Conservation (phyloP, 1,140 invertebrate species). For the Trissolcus basalis region DNA sequence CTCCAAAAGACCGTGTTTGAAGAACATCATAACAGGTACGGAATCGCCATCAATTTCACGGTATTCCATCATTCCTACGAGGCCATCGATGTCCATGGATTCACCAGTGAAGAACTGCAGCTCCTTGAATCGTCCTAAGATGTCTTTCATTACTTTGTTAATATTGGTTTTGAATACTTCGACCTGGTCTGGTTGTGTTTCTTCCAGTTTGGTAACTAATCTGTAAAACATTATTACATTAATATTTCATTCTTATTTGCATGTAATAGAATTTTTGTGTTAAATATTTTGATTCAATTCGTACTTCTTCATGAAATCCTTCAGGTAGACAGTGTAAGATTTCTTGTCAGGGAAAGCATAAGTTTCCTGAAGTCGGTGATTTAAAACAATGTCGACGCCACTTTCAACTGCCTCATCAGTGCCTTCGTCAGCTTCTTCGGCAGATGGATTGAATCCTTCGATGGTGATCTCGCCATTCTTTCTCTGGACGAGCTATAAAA, state of each 20-base stretch:
- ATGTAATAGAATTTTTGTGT: not conserved
- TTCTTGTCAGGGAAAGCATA: constrained; percentile 92
- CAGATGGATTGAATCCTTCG: constrained; percentile 93
- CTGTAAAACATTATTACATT: constrained; percentile 69
- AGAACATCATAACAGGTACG: constrained; percentile 93
- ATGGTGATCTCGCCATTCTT: constrained; percentile 87
- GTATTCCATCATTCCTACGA: constrained; percentile 95
- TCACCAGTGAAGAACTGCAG: constrained; percentile 96
- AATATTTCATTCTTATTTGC: not conserved
- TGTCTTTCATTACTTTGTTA: constrained; percentile 96
- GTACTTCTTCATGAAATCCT: constrained; percentile 97
- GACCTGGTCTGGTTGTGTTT: constrained; percentile 87
- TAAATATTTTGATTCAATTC: constrained; percentile 62
- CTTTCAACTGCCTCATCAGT: constrained; percentile 84
- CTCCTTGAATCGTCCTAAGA: constrained; percentile 93
- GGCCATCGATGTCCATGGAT: constrained; percentile 94
- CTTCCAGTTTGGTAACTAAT: constrained; percentile 88
- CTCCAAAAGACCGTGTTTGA: constrained; percentile 95
- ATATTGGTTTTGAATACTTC: constrained; percentile 93
- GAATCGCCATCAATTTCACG: constrained; percentile 89
- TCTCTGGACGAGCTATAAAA: constrained; percentile 81
- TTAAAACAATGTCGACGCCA: constrained; percentile 95
- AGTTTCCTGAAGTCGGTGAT: constrained; percentile 92
- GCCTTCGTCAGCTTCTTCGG: constrained; percentile 92
- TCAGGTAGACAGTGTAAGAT: constrained; percentile 93